Conservation (phyloP, 2,113 vertebrate species). For the Pluvianellus socialis region DNA sequence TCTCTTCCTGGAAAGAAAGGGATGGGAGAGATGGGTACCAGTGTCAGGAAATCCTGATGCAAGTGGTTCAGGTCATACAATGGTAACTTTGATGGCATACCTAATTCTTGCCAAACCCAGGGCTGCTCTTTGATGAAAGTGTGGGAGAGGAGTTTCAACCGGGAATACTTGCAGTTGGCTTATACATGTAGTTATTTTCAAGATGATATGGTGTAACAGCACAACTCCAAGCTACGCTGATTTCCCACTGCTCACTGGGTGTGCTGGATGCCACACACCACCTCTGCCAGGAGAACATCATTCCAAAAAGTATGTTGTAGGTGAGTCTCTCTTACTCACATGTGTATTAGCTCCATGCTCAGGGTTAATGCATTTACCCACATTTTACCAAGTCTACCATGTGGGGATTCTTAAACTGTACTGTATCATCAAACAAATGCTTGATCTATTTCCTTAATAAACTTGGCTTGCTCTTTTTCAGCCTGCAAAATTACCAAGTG, state of each 20-base stretch:
- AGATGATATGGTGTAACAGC: neutral
- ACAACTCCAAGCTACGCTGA: neutral
- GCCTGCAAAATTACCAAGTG: neutral
- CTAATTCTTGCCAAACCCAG: neutral
- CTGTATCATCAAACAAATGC: neutral
- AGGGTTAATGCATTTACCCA: neutral
- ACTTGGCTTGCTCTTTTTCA: conserved; percentile 29
- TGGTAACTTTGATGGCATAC: neutral
- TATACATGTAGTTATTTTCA: neutral
- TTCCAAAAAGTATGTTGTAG: neutral
- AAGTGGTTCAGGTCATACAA: neutral
- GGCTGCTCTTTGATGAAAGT: neutral
- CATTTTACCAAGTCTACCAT: neutral
- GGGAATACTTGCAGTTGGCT: neutral
- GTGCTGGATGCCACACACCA: neutral
- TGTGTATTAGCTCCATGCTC: neutral
- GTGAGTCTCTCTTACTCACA: neutral
- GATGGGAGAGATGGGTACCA: neutral
- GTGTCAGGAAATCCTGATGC: neutral
- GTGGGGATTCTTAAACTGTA: neutral
- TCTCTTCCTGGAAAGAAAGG: neutral
- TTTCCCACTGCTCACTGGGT: neutral
- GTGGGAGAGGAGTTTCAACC: neutral
- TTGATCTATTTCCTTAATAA: neutral
- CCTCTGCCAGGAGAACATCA: neutral